Evolutionary conservation across 2,888 invertebrate species (phyloP), one percentile per base, ranked within the genome.

Genomic region (Netelia melanura): DNA sequence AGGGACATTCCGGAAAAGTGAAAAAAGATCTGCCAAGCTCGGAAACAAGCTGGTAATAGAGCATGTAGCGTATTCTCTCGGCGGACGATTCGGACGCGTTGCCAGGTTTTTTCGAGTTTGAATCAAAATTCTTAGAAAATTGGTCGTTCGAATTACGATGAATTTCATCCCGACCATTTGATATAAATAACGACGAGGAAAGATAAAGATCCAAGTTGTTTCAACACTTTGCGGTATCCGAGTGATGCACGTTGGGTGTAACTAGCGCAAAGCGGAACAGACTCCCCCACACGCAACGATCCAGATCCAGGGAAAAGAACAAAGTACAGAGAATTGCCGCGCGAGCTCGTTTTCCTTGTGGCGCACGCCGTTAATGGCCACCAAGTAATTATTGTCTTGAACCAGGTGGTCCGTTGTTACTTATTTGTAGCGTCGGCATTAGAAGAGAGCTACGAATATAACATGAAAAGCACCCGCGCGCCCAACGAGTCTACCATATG

Each of bases 331-430:
- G 87, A 87, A 80, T 79, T 77, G 85, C 86, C 87, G 85, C 86
- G 82, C 82, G 61, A 65, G 65, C 81, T 86, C 81, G 86, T 86
- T 86, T 76, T 76, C 38, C 38, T 17, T 54, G 58, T 87, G 90
- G 89, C 89, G 89, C 88, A 88, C 89, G 89, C 90, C 89, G 89
- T 90, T 91, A 91, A 91, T 91, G 91, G 91, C 89, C 87, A 85
- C 86, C 89, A 86, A 89, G 89, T 91, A 91, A 91, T 91, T 91
- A 90, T 91, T 91, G 91, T 91, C 90, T 90, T 90, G 88, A 89
- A 90, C 91, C 91, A 91, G 91, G 91, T 91, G 91, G 91, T 91
- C 91, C 87, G 90, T 88, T 89, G 88, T 90, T 90, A 89, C 90
- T 89, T 89, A 91, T 90, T 90, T 88, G 90, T 87, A 83, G 67